Base-by-base conservation (phyloP, 2,888 invertebrate genomes). In the Cataglyphis albicans region DNA sequence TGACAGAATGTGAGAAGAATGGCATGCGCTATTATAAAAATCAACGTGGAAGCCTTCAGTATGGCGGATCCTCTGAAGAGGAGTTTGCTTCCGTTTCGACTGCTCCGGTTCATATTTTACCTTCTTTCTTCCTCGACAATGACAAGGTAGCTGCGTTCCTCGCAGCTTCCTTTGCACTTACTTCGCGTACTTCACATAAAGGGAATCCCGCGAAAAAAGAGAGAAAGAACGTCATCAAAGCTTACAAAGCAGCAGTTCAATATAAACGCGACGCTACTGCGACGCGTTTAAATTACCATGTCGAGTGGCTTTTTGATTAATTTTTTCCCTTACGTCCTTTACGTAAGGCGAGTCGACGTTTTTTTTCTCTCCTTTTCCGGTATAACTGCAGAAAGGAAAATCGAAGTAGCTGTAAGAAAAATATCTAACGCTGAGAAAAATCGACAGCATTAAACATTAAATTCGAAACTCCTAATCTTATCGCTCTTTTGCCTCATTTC, bases 181-280 rank as follows among this genome's bases (percentile, higher is more conserved):
- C 12, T 18, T 78, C 32, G 32, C n/a, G n/a, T 25, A 25, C 6
- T 3, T 29, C 18, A 18, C 35, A 32, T 68, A 78, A 78, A 68
- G 57, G 57, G 32, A 68, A 32, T 9, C 25, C 9, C 21, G 18
- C 4, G 25, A 55, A 25, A 25, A 10, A 21, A 64, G n/a, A 52
- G 21, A 64, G 6, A 35, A 7, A 41, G 68, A 21, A 78, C 21
- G 70, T 78, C 70, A 78, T 78, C 78, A 78, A 78, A 78, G 70
- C 76, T 78, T 78, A 72, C 82, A 74, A 67, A 81, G 70, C 55
- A 84, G 68, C 81, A 87, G 87, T 85, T 87, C 83, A 87, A 83
- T 82, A 81, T 82, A n/a, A n/a, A 82, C 73, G 44, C 41, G 81
- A 81, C 70, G 70, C 67, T 80, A 52, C 25, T 25, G 25, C 65